Percentiles rank a stretch among this genome's conserved stretches.
These are phyloP conservation scores for Agrenia bidenticulata DNA, from an alignment of 2,888 invertebrate genomes.

Conservation along the genomic window DNA sequence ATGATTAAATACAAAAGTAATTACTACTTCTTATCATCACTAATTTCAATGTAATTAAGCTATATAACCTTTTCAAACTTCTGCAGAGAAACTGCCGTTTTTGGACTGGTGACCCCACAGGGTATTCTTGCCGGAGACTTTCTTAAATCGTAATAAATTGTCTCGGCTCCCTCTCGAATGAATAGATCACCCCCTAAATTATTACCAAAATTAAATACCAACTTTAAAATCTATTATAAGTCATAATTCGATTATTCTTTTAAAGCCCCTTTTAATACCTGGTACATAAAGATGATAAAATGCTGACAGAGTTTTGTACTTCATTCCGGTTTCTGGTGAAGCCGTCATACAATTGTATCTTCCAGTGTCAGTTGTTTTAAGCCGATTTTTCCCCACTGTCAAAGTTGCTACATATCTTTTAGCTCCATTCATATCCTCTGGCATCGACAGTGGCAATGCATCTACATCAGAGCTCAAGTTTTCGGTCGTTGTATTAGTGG, in stretches of 20 bases:
- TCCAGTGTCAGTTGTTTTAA: conserved; percentile 40
- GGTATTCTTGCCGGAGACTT: conserved; percentile 49
- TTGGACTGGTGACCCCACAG: conserved; percentile 48
- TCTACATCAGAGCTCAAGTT: conserved; percentile 32
- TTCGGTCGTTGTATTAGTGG: conserved; percentile 40
- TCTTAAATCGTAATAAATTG: conserved; percentile 36
- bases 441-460: conserved; percentile 9
- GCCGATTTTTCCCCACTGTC: conserved; percentile 31
- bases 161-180: conserved; percentile 40
- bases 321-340: conserved; percentile 42
- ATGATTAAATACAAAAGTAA: too few species aligned
- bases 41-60: conserved; percentile 1
- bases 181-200: conserved; percentile 33
- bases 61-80: conserved; percentile 46
- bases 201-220: too few species aligned
- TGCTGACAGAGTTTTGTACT: conserved; percentile 42
- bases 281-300: conserved; percentile 45
- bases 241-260: background rate
- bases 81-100: conserved; percentile 46
- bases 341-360: conserved; percentile 47
- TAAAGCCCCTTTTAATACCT: conserved; percentile 27
- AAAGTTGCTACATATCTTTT: conserved; percentile 43
- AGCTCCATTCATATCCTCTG: conserved; percentile 43
- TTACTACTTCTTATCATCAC: background rate
- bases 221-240: background rate